Base-by-base conservation (phyloP, 1,140 invertebrate genomes). In the Drosophila kanapiae region DNA sequence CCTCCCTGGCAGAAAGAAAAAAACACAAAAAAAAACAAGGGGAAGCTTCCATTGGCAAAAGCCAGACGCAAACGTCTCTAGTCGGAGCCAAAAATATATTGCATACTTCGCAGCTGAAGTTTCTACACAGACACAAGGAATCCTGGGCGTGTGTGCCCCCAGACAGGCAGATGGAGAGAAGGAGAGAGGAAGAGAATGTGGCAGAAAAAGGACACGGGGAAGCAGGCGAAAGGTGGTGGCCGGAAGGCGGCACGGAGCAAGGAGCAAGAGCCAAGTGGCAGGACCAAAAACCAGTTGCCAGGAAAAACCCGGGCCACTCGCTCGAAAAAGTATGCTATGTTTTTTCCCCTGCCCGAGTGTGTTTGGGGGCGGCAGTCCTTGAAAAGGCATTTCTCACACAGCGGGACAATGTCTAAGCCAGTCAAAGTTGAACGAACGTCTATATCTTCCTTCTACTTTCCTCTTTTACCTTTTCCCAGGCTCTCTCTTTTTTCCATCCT, bases 281-380 rank as follows among this genome's bases (percentile, higher is more conserved):
- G 80, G 68, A 74, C 61, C 68, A 54, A 54, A 58, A 64, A 59
- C 51, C 45, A 77, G 49, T 59, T 74, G 65, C 59, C 83, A 88
- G 80, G 85, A 88, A 88, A 87, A 88, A 88, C 74, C 77, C 84
- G 58, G 69, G 80, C 85, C 65, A 90, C 78, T 82, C 75, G 82
- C 85, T 82, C 86, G 82, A 90, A 91, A 90, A 88, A 88, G 85
- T 90, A 90, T 90, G 78, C 85, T 90, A 85, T 78, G 81, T 67
- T 90, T 91, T 82, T 80, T 77, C 40, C 37, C 37, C 64, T 53
- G 35, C 49, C 48, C 64, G 48, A 65, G 31, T 27, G 47, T 67
- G 23, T 42, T 9, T 38, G 77, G 54, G 77, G 64, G 85, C 56
- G 71, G 78, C 75, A 85, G 85, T 90, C 75, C 85, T 90, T 90